phyloP scores from a whole-genome alignment of 2,888 invertebrate species.

The Hedya salicella region DNA sequence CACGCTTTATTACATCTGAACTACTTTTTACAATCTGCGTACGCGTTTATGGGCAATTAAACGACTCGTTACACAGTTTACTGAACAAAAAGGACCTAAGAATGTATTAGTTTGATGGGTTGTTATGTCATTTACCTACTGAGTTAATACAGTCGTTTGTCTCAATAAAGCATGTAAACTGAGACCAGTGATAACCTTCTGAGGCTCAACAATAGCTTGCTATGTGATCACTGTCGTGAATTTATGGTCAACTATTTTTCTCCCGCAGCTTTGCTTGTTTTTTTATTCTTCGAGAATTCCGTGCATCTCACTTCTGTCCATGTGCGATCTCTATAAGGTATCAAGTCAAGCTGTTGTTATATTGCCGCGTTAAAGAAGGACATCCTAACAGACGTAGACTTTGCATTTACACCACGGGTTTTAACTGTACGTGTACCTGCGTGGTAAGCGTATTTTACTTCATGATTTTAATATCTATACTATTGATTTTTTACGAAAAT shows the following conservation, averaged over 20 bases:
- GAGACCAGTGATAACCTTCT: constrained; percentile 53
- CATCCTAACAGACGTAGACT: too few relatives aligned
- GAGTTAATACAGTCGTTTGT: constrained; percentile 62
- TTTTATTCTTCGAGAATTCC: too few relatives aligned
- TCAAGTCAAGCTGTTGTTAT: too few relatives aligned
- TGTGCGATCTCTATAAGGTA: too few relatives aligned
- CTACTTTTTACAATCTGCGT: constrained; percentile 24
- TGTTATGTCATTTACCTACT: constrained; percentile 65
- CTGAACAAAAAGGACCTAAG: neutral
- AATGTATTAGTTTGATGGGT: constrained; percentile 59
- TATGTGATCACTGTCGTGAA: constrained; percentile 48
- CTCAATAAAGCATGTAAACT: constrained; percentile 69
- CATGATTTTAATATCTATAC: too few relatives aligned
- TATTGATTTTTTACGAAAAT: too few relatives aligned
- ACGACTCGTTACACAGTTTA: constrained; percentile 3
- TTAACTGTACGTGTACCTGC: too few relatives aligned
- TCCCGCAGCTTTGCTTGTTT: neutral
- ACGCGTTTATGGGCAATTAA: constrained; percentile 30
- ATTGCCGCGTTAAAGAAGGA: too few relatives aligned
- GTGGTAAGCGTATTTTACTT: too few relatives aligned
- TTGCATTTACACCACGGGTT: too few relatives aligned
- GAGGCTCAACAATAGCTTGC: constrained; percentile 55
- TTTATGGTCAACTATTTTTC: constrained; percentile 19
- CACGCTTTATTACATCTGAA: constrained; percentile 18
- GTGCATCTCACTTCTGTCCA: too few relatives aligned